Evolutionary conservation across 2,797 vertebrate species (phyloP), one percentile per base, ranked within the genome.

Genomic region (Cygnus olor): DNA sequence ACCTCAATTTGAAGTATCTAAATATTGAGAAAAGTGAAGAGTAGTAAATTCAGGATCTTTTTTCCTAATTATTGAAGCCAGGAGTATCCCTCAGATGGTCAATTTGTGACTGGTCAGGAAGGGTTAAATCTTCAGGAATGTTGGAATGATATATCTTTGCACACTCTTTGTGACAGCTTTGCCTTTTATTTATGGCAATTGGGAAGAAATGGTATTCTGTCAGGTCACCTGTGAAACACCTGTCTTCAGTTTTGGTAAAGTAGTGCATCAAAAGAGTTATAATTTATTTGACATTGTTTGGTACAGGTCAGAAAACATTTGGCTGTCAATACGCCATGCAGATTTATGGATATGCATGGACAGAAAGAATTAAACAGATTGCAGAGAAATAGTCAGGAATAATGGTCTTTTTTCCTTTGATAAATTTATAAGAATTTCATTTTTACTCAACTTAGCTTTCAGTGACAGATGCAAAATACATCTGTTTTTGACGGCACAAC

Each of bases 161-260:
- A 95, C 89, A 82, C 27, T 65, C 42, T 60, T 92, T 90, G 77
- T 84, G 95, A 96, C 82, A 60, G 85, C 64, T 91, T 71, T 88
- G 28, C n/a, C 72, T 93, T 44, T 97, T 97, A 96, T 97, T 97
- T 96, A 97, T 94, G 95, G 90, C 92, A 89, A 68, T 79, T 51
- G 25, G 85, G 95, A 98, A 95, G 90, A 74, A 64, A 92, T 86
- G 92, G 89, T 72, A 60, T 96, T 95, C 91, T 95, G 89, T 90
- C 85, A 78, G 93, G 96, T 97, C 97, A 97, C 97, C 97, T 98
- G 94, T 71, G 82, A 93, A 97, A 94, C 97, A 97, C 97, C 97
- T 98, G 98, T 97, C 89, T 82, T 94, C 78, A 81, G 70, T 97
- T 98, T 95, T 84, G 72, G 80, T 44, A 65, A 91, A 74, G 24